These are phyloP conservation scores for Pentalonia nigronervosa DNA, from an alignment of 1,140 invertebrate species.

Conservation along the genomic window DNA sequence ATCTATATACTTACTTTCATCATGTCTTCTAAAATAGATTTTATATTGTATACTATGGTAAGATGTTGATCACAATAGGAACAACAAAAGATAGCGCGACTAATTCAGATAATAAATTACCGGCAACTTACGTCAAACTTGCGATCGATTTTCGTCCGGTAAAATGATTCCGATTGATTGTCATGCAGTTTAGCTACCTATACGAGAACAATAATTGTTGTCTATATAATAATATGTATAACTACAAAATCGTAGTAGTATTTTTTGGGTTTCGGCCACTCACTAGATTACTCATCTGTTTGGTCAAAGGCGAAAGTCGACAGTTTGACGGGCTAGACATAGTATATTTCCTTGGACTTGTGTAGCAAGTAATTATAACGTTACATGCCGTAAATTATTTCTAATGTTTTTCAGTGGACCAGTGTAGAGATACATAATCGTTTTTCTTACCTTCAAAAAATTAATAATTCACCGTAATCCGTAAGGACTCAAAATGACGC, in stretches of 20 bases:
- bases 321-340: neutral
- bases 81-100: no score
- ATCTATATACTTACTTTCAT: no score
- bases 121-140: no score
- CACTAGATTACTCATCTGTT: neutral
- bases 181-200: no score
- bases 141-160: no score
- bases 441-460: neutral
- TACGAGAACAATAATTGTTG: no score
- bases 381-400: neutral
- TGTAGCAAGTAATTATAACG: no score
- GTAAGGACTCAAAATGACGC: neutral
- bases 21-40: no score
- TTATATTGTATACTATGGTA: no score
- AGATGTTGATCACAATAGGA: no score
- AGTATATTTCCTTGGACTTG: neutral
- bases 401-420: neutral
- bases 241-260: neutral
- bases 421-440: neutral
- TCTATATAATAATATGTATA: neutral
- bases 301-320: neutral
- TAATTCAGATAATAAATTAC: no score
- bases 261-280: neutral
- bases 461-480: neutral
- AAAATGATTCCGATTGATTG: no score